These are phyloP conservation scores for Eulacestoma nigropectus DNA, from an alignment of 2,113 vertebrate species.

Conservation along the genomic window DNA sequence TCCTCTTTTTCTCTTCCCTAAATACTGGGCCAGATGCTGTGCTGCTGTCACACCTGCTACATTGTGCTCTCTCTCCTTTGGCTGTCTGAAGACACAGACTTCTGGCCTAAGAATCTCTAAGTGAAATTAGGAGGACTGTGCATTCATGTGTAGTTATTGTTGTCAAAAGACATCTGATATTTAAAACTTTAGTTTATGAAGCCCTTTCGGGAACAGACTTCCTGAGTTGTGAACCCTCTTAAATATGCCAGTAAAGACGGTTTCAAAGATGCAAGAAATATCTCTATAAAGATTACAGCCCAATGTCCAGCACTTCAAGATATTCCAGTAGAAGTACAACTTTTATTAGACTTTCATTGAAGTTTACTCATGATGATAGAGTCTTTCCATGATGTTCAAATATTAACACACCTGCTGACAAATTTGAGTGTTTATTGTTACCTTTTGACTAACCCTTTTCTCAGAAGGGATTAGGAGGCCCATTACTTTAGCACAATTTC, in stretches of 20 bases:
- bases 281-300: background rate
- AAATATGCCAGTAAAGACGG: background rate
- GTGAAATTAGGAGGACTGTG: background rate
- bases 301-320: background rate
- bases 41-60: background rate
- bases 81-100: background rate
- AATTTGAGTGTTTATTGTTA: background rate
- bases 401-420: background rate
- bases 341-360: background rate
- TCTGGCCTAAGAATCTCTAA: background rate
- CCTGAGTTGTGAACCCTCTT: background rate
- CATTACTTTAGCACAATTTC: background rate
- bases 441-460: background rate
- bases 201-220: background rate
- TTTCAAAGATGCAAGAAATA: background rate
- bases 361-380: background rate
- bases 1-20: background rate
- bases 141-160: background rate
- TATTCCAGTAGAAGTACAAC: background rate
- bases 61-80: background rate
- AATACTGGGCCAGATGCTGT: background rate
- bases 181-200: background rate
- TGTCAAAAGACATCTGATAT: background rate
- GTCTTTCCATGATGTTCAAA: background rate
- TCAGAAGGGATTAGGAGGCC: background rate